phyloP scores from a whole-genome alignment of 2,888 invertebrate genomes.

The Malthinus seriepunctatus region DNA sequence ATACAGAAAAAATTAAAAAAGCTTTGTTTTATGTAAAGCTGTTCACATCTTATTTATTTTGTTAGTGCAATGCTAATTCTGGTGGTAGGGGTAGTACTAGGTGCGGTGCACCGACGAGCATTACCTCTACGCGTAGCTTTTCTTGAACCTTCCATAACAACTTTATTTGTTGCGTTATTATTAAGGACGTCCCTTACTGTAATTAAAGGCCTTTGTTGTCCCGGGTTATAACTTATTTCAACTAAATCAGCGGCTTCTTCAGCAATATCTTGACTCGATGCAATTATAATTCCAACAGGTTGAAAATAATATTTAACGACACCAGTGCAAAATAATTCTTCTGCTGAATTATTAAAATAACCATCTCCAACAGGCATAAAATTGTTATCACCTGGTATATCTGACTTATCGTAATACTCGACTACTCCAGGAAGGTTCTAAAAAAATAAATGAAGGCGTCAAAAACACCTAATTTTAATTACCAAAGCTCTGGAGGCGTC shows the following conservation, averaged over 20 bases:
- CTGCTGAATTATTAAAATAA: conserved; percentile 37
- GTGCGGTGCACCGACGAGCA: background rate
- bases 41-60: no score
- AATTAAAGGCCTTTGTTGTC: conserved; percentile 51
- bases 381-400: conserved; percentile 69
- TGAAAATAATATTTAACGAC: conserved; percentile 67
- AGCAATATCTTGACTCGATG: conserved; percentile 62
- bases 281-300: conserved; percentile 71
- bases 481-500: conserved; percentile 67
- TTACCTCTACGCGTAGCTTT: conserved; percentile 44
- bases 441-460: conserved; percentile 29
- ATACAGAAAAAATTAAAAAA: no score
- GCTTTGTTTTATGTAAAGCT: no score
- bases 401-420: conserved; percentile 64
- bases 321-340: conserved; percentile 56
- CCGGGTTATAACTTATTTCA: conserved; percentile 58
- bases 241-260: conserved; percentile 61
- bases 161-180: conserved; percentile 52
- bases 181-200: conserved; percentile 56
- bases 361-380: conserved; percentile 54
- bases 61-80: no score
- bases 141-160: conserved; percentile 47
- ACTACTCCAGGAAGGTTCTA: conserved; percentile 68
- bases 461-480: conserved; percentile 34
- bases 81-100: no score